These are phyloP conservation scores for Diadegma fenestrale DNA, from an alignment of 2,888 invertebrate genomes.

Conservation along the genomic window DNA sequence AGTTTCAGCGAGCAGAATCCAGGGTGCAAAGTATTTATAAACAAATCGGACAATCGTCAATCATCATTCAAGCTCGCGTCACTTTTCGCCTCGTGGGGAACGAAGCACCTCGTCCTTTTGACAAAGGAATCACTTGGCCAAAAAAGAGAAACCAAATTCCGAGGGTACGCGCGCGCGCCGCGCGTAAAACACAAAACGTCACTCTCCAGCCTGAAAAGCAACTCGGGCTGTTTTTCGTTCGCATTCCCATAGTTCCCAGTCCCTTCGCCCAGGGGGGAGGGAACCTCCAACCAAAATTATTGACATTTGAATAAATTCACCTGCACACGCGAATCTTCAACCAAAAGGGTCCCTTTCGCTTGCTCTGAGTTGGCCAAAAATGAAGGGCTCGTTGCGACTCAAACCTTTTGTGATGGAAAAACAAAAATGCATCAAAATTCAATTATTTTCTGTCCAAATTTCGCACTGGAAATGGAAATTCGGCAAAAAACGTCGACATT, in stretches of 20 bases:
- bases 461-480: too few relatives aligned
- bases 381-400: too few relatives aligned
- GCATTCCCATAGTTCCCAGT: not conserved
- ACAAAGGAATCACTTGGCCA: constrained; percentile 60
- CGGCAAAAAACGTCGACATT: too few relatives aligned
- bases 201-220: too few relatives aligned
- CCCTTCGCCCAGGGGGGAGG: not conserved
- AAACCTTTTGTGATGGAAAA: too few relatives aligned
- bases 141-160: constrained; percentile 50
- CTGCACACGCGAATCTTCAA: constrained; percentile 71
- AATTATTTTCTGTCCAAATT: too few relatives aligned
- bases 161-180: constrained; percentile 28
- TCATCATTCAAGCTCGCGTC: constrained; percentile 71
- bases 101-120: constrained; percentile 19
- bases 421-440: too few relatives aligned
- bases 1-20: constrained; percentile 36
- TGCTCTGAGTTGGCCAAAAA: too few relatives aligned
- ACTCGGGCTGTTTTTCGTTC: constrained; percentile 50
- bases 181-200: constrained; percentile 7
- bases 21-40: constrained; percentile 77
- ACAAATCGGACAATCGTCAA: constrained; percentile 83
- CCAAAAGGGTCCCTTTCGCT: too few relatives aligned
- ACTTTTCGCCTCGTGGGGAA: constrained; percentile 44
- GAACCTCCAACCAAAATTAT: constrained; percentile 64
- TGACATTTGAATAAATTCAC: constrained; percentile 83